A percentile compares a stretch with the other conserved stretches of the same genome.
Conservation (phyloP, 2,113 vertebrate genomes). For the Engystomops pustulosus region DNA sequence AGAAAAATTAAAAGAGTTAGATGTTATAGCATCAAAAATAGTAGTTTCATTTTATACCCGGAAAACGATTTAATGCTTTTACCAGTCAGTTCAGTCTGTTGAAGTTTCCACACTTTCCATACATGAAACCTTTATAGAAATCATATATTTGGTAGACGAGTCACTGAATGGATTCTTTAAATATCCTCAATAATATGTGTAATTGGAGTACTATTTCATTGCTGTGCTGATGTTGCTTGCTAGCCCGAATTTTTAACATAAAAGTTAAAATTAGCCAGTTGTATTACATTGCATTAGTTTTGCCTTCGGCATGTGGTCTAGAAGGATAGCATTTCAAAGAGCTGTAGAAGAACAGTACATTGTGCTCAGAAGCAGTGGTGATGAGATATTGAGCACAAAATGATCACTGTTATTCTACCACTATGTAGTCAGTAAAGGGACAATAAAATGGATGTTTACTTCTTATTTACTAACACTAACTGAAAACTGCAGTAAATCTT, state of each 20-base stretch:
- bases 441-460: background rate
- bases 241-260: background rate
- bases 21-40: too few species aligned
- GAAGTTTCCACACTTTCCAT: too few species aligned
- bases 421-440: background rate
- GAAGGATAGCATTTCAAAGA: background rate
- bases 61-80: too few species aligned
- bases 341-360: constrained; percentile 10
- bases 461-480: background rate
- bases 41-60: too few species aligned
- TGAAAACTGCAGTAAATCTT: background rate
- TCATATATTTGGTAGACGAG: too few species aligned
- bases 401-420: background rate
- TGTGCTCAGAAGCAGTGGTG: background rate
- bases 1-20: too few species aligned
- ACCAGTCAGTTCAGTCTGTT: too few species aligned
- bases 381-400: background rate
- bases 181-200: background rate
- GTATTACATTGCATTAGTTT: constrained; percentile 5
- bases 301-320: background rate
- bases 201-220: background rate
- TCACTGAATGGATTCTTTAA: background rate
- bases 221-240: background rate
- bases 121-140: too few species aligned
- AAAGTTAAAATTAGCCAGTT: background rate